Conservation (phyloP, 2,113 vertebrate species). For the Actenoides lindsayi region DNA sequence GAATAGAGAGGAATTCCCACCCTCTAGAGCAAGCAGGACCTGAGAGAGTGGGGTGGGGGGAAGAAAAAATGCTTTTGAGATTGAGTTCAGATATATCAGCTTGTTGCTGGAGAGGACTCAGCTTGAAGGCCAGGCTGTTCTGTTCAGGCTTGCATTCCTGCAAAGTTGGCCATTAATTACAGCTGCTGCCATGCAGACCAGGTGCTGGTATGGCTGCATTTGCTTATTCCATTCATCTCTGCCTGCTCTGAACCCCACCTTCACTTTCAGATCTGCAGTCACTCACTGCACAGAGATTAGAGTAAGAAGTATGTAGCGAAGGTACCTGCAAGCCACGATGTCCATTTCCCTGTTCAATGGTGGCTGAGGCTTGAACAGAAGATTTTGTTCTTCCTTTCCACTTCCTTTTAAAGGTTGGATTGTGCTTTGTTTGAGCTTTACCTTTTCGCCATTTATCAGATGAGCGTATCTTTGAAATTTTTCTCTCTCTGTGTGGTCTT, state of each 20-base stretch:
- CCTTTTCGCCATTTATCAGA: constrained; percentile 29
- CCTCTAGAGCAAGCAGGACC: not conserved
- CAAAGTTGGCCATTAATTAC: not conserved
- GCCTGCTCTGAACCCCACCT: not conserved
- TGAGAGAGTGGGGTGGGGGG: not conserved
- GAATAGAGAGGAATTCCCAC: not conserved
- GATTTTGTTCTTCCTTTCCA: not conserved
- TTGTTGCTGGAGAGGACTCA: not conserved
- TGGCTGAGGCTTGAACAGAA: not conserved
- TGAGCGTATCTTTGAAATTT: constrained; percentile 16
- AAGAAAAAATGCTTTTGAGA: not conserved
- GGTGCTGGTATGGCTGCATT: not conserved
- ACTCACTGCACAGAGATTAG: not conserved
- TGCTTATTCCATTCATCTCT: not conserved
- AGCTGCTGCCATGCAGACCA: not conserved
- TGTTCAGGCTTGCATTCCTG: not conserved
- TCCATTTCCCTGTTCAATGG: not conserved
- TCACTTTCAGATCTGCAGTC: not conserved
- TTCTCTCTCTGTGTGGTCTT: not conserved
- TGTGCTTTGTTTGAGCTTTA: constrained; percentile 5
- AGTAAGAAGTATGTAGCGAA: not conserved
- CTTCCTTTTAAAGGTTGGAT: constrained; percentile 32
- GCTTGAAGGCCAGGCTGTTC: not conserved
- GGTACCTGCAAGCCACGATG: not conserved
- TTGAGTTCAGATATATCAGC: not conserved